phyloP scores from a whole-genome alignment of 2,113 vertebrate genomes.

The Rostratula benghalensis region DNA sequence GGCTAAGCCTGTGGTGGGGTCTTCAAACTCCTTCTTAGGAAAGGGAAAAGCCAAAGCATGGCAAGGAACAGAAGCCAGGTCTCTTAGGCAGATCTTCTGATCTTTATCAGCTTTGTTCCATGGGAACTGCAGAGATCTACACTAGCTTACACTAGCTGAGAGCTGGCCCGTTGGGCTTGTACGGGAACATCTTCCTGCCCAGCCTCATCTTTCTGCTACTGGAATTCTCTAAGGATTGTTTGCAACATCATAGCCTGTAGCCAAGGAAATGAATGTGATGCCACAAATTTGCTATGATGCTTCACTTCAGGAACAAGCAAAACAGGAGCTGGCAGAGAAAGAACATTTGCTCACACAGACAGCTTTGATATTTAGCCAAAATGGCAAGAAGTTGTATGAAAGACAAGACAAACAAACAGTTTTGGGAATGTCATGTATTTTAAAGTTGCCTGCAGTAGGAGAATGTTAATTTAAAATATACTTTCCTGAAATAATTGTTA shows the following conservation, averaged over 20 bases:
- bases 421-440: constrained; percentile 37
- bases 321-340: constrained; percentile 61
- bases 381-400: constrained; percentile 63
- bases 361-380: constrained; percentile 66
- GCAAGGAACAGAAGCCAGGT: background rate
- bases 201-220: constrained; percentile 5
- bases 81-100: background rate
- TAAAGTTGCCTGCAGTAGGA: constrained; percentile 33
- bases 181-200: constrained; percentile 12
- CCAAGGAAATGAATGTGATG: constrained; percentile 52
- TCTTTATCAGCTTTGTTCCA: background rate
- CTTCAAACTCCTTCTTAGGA: background rate
- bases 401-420: constrained; percentile 68
- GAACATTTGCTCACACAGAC: constrained; percentile 68
- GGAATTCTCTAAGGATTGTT: background rate
- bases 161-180: background rate
- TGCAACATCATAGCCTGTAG: constrained; percentile 46
- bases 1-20: background rate
- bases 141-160: background rate
- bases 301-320: constrained; percentile 64
- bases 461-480: constrained; percentile 14
- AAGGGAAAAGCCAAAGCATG: background rate
- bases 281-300: constrained; percentile 61
- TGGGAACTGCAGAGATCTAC: background rate
- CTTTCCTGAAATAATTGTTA: background rate